A percentile compares a stretch with the other conserved stretches of the same genome.
These are phyloP conservation scores for Chelonoidis abingdonii DNA, from an alignment of 2,113 vertebrate genomes.

Conservation along the genomic window DNA sequence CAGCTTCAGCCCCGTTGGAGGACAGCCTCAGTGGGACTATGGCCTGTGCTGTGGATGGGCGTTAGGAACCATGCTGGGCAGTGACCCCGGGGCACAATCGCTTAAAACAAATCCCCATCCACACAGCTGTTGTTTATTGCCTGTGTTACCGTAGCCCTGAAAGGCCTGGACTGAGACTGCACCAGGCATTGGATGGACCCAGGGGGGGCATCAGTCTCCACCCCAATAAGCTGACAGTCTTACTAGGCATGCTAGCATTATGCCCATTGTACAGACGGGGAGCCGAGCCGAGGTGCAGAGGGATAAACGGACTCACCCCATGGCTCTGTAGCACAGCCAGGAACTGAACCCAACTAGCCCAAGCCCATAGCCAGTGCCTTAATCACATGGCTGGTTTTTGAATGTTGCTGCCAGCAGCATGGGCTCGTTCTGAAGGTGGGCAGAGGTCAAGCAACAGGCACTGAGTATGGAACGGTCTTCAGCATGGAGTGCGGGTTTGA, in stretches of 20 bases:
- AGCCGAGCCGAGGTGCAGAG: not conserved
- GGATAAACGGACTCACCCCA: not conserved
- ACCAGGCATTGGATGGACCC: too few relatives aligned
- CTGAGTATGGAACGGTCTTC: not conserved
- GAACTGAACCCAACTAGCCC: not conserved
- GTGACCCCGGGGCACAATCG: too few relatives aligned
- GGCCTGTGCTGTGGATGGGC: not conserved
- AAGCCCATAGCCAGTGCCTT: too few relatives aligned
- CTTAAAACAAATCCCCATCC: not conserved
- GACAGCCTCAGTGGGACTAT: not conserved
- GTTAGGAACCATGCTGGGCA: not conserved
- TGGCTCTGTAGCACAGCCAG: not conserved
- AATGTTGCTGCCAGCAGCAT: not conserved
- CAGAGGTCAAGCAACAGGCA: not conserved
- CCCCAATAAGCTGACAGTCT: too few relatives aligned
- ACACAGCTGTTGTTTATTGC: not conserved
- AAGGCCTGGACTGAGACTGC: not conserved
- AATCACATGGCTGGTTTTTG: not conserved
- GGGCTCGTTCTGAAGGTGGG: not conserved
- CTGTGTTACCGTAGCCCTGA: not conserved
- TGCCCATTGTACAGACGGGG: not conserved
- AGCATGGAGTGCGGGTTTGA: too few relatives aligned
- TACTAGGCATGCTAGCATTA: not conserved
- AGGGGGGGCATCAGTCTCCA: too few relatives aligned
- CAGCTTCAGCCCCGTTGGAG: not conserved